A percentile compares a stretch with the other conserved stretches of the same genome.
Conservation (phyloP, 2,888 invertebrate genomes). For the Deroplatys truncata region DNA sequence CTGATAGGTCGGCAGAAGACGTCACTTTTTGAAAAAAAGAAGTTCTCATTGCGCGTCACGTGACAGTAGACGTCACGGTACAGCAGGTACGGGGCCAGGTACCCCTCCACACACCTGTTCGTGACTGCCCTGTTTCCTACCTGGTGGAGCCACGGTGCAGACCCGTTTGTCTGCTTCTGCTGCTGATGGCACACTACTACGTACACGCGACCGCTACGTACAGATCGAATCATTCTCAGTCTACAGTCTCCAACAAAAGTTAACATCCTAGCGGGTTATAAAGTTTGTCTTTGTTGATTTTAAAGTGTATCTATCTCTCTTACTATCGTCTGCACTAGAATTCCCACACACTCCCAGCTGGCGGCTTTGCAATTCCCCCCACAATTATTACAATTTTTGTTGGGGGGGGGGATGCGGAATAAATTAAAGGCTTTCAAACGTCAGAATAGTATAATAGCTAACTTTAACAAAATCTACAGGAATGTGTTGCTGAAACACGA, state of each 20-base stretch:
- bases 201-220: not conserved
- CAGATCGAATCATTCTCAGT: not conserved
- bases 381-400: too few relatives aligned
- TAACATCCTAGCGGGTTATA: not conserved
- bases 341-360: too few relatives aligned
- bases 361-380: too few relatives aligned
- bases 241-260: not conserved
- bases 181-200: not conserved
- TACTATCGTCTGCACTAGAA: too few relatives aligned
- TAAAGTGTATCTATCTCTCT: too few relatives aligned
- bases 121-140: not conserved
- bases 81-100: constrained; percentile 17
- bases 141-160: constrained; percentile 7
- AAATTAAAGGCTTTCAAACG: too few relatives aligned
- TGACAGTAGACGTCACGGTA: constrained; percentile 19
- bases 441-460: too few relatives aligned
- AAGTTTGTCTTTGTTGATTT: too few relatives aligned
- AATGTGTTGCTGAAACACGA: too few relatives aligned
- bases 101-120: not conserved
- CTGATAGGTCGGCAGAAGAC: not conserved
- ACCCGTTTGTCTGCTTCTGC: not conserved
- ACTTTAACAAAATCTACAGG: too few relatives aligned
- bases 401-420: too few relatives aligned
- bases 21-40: constrained; percentile 2
- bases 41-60: constrained; percentile 10